A percentile compares a stretch with the other conserved stretches of the same genome.
phyloP scores from a whole-genome alignment of 2,888 invertebrate genomes.

The Mythimna vitellina region DNA sequence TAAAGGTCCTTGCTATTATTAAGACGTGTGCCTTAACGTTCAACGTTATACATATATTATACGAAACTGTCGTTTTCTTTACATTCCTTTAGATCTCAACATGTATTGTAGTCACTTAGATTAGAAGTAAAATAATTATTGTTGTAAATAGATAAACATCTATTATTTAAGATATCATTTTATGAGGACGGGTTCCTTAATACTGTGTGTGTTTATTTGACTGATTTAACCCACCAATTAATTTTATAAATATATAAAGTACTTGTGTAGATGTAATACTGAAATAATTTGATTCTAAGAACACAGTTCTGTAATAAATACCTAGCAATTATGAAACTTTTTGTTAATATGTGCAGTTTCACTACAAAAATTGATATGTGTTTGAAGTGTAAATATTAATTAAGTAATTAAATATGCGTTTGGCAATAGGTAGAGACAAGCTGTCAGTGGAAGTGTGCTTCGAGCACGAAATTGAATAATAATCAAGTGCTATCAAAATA shows the following conservation, averaged over 20 bases:
- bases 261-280: slow-evolving; percentile 6
- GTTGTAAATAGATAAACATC: slow-evolving; percentile 33
- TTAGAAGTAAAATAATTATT: slow-evolving; percentile 20
- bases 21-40: slow-evolving; percentile 76
- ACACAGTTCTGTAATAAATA: slow-evolving; percentile 8
- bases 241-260: slow-evolving; percentile 14
- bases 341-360: neutral
- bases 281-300: slow-evolving; percentile 19
- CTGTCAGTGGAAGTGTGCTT: neutral
- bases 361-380: neutral
- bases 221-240: slow-evolving; percentile 23
- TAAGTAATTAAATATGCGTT: slow-evolving; percentile 5
- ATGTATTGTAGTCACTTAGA: slow-evolving; percentile 47
- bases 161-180: slow-evolving; percentile 14
- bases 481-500: neutral
- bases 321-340: neutral
- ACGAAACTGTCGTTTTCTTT: slow-evolving; percentile 52
- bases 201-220: slow-evolving; percentile 18
- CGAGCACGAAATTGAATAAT: neutral
- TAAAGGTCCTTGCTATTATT: slow-evolving; percentile 36
- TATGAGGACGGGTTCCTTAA: slow-evolving; percentile 16
- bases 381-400: slow-evolving; percentile 41
- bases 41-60: slow-evolving; percentile 53
- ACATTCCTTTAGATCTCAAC: slow-evolving; percentile 59
- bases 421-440: neutral